Percentiles rank a stretch among this genome's conserved stretches.
phyloP scores from a whole-genome alignment of 2,113 vertebrate species.

The Neodon shergylaensis region DNA sequence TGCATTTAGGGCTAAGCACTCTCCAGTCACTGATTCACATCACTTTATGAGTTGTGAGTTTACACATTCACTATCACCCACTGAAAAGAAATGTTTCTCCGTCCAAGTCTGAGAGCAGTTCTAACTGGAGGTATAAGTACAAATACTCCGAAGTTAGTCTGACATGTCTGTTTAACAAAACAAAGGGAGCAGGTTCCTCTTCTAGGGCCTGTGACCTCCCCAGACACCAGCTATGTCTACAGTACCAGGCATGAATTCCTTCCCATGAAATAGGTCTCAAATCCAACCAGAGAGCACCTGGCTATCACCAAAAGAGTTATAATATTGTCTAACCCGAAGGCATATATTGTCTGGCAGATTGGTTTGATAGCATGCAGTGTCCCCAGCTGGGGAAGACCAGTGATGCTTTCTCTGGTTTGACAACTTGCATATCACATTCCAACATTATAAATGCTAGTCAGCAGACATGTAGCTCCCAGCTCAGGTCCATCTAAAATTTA shows the following conservation, averaged over 20 bases:
- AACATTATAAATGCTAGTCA: background rate
- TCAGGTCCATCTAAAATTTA: background rate
- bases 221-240: background rate
- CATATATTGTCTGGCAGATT: background rate
- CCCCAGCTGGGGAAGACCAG: background rate
- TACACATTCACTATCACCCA: background rate
- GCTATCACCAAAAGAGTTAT: background rate
- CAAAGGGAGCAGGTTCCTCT: background rate
- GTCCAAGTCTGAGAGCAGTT: background rate
- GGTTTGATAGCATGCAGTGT: background rate
- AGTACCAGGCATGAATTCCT: background rate
- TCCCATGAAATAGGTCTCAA: background rate
- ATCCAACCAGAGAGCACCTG: background rate
- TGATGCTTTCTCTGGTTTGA: background rate
- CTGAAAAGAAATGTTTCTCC: background rate
- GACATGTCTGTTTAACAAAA: background rate
- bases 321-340: background rate
- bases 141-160: background rate
- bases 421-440: background rate
- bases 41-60: background rate
- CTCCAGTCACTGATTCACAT: no score
- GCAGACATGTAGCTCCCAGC: background rate
- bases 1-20: background rate
- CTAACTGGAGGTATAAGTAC: background rate
- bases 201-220: background rate